A percentile compares a stretch with the other conserved stretches of the same genome.
These are phyloP conservation scores for Nanorana parkeri DNA, from an alignment of 2,113 vertebrate species.

Conservation along the genomic window DNA sequence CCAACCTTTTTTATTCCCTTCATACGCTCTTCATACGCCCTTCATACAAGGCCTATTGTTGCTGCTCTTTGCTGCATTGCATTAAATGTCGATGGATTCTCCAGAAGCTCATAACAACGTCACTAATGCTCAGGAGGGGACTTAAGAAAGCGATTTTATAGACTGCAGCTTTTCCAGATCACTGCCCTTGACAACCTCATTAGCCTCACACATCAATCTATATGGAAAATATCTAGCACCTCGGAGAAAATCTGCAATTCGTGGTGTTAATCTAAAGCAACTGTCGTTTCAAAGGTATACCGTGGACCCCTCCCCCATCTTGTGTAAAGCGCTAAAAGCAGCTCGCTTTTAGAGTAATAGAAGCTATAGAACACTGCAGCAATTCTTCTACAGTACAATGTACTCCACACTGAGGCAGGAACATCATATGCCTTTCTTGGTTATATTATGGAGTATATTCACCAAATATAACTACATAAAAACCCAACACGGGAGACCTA, in stretches of 20 bases:
- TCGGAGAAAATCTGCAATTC: slow-evolving; percentile 24
- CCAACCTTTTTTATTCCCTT: no score
- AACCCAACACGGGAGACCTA: no score
- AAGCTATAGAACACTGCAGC: not conserved
- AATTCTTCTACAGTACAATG: not conserved
- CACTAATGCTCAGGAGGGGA: slow-evolving; percentile 1
- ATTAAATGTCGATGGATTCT: slow-evolving; percentile 3
- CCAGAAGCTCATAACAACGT: slow-evolving; percentile 19
- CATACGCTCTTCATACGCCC: no score
- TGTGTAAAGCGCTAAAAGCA: not conserved
- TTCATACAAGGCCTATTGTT: no score
- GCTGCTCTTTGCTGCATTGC: no score
- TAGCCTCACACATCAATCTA: slow-evolving; percentile 30
- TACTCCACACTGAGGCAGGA: not conserved
- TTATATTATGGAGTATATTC: no score
- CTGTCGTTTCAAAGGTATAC: slow-evolving; percentile 5
- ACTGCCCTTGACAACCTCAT: slow-evolving; percentile 1
- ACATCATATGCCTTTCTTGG: no score
- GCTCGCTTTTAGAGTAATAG: not conserved
- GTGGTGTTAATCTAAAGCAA: slow-evolving; percentile 50
- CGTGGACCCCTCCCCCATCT: not conserved
- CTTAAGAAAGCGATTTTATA: not conserved
- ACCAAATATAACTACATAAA: no score
- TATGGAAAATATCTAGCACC: slow-evolving; percentile 37
- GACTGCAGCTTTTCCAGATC: not conserved